Percentiles rank a stretch among this genome's conserved stretches.
These are phyloP conservation scores for Melanostoma scalare DNA, from an alignment of 2,888 invertebrate genomes.

Conservation along the genomic window DNA sequence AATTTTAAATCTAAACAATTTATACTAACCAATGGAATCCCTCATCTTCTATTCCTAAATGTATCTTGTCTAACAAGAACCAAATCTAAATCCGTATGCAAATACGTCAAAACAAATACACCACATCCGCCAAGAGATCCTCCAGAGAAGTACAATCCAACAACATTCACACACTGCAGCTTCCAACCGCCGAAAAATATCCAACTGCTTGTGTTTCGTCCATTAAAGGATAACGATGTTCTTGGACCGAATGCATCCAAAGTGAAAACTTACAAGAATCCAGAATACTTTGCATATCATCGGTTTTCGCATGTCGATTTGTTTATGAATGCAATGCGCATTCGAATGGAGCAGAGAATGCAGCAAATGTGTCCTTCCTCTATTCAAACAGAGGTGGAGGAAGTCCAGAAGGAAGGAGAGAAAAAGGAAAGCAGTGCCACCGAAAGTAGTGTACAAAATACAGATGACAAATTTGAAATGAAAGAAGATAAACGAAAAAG, in stretches of 20 bases:
- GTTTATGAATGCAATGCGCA: slow-evolving; percentile 72
- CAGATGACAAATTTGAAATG: not conserved
- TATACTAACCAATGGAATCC: too few relatives aligned
- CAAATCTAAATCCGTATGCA: slow-evolving; percentile 18
- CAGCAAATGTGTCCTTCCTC: slow-evolving; percentile 14
- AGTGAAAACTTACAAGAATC: slow-evolving; percentile 76
- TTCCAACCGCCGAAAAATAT: slow-evolving; percentile 75
- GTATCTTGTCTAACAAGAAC: not conserved
- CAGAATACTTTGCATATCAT: slow-evolving; percentile 78
- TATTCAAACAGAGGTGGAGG: not conserved
- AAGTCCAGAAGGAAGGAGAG: not conserved
- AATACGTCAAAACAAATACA: slow-evolving; percentile 66
- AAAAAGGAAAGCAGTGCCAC: not conserved
- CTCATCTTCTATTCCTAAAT: too few relatives aligned
- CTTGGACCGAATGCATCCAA: slow-evolving; percentile 78
- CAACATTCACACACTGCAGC: slow-evolving; percentile 73
- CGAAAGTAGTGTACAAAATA: not conserved
- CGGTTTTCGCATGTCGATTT: slow-evolving; percentile 77
- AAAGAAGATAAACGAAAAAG: not conserved
- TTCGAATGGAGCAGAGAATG: slow-evolving; percentile 73
- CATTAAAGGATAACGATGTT: slow-evolving; percentile 74
- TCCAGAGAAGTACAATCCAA: slow-evolving; percentile 76
- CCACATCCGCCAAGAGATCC: slow-evolving; percentile 79
- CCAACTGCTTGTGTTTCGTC: slow-evolving; percentile 76
- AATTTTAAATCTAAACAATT: too few relatives aligned